Base-by-base conservation (phyloP, 2,113 vertebrate genomes). In the Pachycephala philippinensis region DNA sequence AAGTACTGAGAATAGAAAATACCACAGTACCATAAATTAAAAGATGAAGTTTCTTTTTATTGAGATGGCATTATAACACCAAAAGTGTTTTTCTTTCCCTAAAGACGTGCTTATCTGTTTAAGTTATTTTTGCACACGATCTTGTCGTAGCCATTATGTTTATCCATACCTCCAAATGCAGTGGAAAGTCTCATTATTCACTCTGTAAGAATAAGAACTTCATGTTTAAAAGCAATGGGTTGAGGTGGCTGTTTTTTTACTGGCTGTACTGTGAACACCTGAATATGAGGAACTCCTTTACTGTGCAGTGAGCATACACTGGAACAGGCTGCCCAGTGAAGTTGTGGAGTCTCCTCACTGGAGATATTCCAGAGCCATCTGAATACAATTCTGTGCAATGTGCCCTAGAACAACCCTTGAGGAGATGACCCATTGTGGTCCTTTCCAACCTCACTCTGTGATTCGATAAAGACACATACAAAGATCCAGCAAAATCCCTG, bases 381-480 rank as follows among this genome's bases (percentile, higher is more conserved):
- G 35, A 31, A 37, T 21, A 42, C 35, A 63, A 14, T 33, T 35
- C 40, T 33, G 23, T 42, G 42, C 49, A 13, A 33, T 12, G 21
- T 77, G 70, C 47, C 50, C 7, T 40, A 16, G 26, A 21, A 42
- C 22, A 63, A 14, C 27, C 35, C 42, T 37, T 27, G 70, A 35
- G 14, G 17, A 42, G 21, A 1, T 9, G 7, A 42, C 7, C 31
- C 56, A 28, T 8, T 42, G 64, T 49, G 42, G 12, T 49, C 40
- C 27, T 49, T 50, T 63, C 42, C 35, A 84, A 28, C 49, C 35
- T 50, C 42, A 17, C 37, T 33, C 64, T 14, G 26, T 15, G 31
- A 33, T 24, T 84, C 49, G 3, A 13, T n/a, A 28, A 26, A 75
- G 37, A 5, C 15, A 24, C 0, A 0, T 21, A 30, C 14, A 59